Base-by-base conservation (phyloP, 1,140 invertebrate species). In the Dufourea novaeangliae region DNA sequence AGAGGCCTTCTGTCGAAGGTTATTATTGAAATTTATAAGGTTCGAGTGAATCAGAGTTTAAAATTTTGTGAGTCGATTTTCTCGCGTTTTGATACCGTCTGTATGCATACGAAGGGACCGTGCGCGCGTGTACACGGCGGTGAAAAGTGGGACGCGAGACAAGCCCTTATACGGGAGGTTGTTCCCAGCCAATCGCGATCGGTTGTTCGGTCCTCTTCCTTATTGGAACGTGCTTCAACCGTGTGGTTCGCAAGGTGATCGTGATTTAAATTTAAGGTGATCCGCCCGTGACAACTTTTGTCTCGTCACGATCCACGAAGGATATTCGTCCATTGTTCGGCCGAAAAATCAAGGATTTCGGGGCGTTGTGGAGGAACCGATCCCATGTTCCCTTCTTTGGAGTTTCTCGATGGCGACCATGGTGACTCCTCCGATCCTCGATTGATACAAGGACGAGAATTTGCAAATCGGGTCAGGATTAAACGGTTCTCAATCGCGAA, bases 121-220 rank as follows among this genome's bases (percentile, higher is more conserved):
- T 11, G 2, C 32, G 41, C 39, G 37, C 14, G 29, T 14, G 29
- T 20, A 37, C 66, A 54, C 27, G 69, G 22, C 52, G 88, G 90
- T 7, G 92, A 93, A 86, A 88, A 88, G 78, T 90, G 69, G 86
- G 81, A 85, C 88, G 80, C 80, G 71, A 88, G 88, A 83, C 88
- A 89, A 74, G 82, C 80, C 79, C 90, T 91, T 88, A 86, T 90
- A 91, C 25, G 88, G 89, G 41, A 88, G 68, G 83, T 86, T 86
- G 87, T 81, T 82, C 70, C 76, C 67, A 54, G 56, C 81, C 83
- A 88, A 88, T 87, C 78, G 78, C 67, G 67, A 67, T 44, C 79
- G 63, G 50, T 44, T 56, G 11, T 25, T 50, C 76, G 69, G 29
- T 39, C 67, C 37, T 66, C 56, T 82, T 79, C 79, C 83, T 79